A percentile compares a stretch with the other conserved stretches of the same genome.
These are phyloP conservation scores for Barnardius zonarius DNA, from an alignment of 2,113 vertebrate species.

Conservation along the genomic window DNA sequence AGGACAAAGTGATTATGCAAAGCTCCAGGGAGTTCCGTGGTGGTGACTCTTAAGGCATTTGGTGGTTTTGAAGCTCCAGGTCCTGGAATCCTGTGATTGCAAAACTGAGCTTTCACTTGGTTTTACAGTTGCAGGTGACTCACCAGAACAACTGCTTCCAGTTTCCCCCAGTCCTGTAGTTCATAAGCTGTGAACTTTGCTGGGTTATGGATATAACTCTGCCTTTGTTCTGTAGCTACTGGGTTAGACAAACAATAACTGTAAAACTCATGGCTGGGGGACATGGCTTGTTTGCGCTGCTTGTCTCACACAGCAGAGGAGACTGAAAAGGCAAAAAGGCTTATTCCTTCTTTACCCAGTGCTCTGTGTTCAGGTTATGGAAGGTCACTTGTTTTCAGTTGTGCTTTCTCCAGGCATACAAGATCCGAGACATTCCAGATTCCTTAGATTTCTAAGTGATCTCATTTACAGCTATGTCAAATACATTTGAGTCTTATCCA, in stretches of 20 bases:
- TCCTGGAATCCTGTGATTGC: not conserved
- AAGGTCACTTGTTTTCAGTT: not conserved
- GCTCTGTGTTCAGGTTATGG: not conserved
- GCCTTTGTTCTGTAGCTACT: not conserved
- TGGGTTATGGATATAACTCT: not conserved
- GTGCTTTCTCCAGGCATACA: not conserved
- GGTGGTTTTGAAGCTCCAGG: not conserved
- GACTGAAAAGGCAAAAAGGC: not conserved
- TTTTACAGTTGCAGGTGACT: not conserved
- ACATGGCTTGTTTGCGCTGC: not conserved
- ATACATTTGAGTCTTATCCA: not conserved
- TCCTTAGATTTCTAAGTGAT: slow-evolving; percentile 12
- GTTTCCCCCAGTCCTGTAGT: not conserved
- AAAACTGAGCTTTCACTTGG: not conserved
- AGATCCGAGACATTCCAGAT: not conserved
- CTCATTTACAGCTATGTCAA: slow-evolving; percentile 5
- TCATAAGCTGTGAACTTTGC: not conserved
- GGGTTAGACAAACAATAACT: not conserved
- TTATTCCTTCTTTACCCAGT: not conserved
- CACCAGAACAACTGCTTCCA: not conserved
- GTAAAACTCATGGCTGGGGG: not conserved
- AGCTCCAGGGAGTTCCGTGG: not conserved
- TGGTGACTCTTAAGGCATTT: not conserved
- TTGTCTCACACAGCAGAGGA: not conserved
- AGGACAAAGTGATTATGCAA: not conserved